Evolutionary conservation across 2,113 vertebrate genomes (phyloP).

Genomic region (Mirza zaza): DNA sequence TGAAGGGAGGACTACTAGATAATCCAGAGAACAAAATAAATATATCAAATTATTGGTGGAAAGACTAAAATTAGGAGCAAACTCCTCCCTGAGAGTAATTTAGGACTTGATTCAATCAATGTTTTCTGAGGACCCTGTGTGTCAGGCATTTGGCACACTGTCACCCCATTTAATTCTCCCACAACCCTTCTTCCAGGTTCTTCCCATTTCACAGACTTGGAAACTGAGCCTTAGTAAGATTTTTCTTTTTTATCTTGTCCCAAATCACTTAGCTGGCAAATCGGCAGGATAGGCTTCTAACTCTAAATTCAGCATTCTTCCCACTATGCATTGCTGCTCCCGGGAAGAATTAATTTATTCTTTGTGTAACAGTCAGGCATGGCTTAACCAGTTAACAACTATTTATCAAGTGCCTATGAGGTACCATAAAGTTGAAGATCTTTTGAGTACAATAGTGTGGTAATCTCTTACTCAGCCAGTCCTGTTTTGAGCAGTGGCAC

Average conservation of each 20-base stretch:
- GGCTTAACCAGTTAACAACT: conserved; percentile 14
- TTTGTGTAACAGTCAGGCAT: background rate
- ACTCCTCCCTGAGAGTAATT: background rate
- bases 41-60: background rate
- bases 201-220: background rate
- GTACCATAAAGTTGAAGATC: background rate
- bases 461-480: background rate
- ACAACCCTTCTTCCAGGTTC: background rate
- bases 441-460: background rate
- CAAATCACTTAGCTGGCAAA: conserved; percentile 3
- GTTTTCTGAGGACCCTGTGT: background rate
- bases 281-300: background rate
- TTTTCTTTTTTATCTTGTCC: background rate
- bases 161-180: background rate
- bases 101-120: background rate
- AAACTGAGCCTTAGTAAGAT: background rate
- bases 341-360: background rate
- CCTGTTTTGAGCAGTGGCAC: background rate
- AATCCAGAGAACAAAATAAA: background rate
- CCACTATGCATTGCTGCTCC: background rate
- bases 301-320: background rate
- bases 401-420: background rate
- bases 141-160: background rate
- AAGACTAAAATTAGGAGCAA: background rate
- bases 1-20: background rate